A percentile compares a stretch with the other conserved stretches of the same genome.
These are phyloP conservation scores for Platynereis dumerilii DNA, from an alignment of 2,888 invertebrate species.

Conservation along the genomic window DNA sequence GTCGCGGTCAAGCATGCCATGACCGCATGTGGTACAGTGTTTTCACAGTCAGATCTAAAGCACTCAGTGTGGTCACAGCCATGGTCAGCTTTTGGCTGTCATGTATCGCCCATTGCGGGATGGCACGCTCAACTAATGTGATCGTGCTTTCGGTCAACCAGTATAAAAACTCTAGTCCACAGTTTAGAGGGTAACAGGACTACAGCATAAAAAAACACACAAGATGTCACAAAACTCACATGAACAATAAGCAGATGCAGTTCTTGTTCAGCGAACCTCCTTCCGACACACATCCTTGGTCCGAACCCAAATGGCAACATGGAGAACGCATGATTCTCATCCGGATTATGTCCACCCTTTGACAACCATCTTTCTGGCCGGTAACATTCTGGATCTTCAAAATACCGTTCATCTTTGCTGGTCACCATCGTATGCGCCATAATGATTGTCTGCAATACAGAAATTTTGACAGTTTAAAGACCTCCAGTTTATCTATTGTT, in stretches of 20 bases:
- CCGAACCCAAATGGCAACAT: slow-evolving; percentile 82
- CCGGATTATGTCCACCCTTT: background rate
- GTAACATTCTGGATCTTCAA: slow-evolving; percentile 75
- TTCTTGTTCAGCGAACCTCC: slow-evolving; percentile 85
- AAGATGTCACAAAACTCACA: too few species aligned
- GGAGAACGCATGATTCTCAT: slow-evolving; percentile 69
- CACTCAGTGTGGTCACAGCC: too few species aligned
- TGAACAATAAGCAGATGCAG: slow-evolving; percentile 66
- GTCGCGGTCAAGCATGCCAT: too few species aligned
- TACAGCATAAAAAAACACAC: too few species aligned
- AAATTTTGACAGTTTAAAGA: background rate
- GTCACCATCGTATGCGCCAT: slow-evolving; percentile 4
- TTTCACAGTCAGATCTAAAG: too few species aligned
- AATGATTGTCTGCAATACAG: background rate
- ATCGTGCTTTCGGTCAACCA: too few species aligned
- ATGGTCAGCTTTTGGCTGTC: too few species aligned
- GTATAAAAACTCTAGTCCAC: too few species aligned
- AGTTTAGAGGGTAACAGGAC: too few species aligned
- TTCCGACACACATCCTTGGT: slow-evolving; percentile 82
- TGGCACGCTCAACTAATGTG: too few species aligned
- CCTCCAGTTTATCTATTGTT: background rate
- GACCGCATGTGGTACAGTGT: too few species aligned
- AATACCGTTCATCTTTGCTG: slow-evolving; percentile 68
- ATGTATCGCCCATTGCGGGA: too few species aligned
- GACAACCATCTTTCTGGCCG: slow-evolving; percentile 80